Percentiles rank a stretch among this genome's conserved stretches.
These are phyloP conservation scores for Micropoecilia bifurca DNA, from an alignment of 2,797 vertebrate genomes.

Conservation along the genomic window DNA sequence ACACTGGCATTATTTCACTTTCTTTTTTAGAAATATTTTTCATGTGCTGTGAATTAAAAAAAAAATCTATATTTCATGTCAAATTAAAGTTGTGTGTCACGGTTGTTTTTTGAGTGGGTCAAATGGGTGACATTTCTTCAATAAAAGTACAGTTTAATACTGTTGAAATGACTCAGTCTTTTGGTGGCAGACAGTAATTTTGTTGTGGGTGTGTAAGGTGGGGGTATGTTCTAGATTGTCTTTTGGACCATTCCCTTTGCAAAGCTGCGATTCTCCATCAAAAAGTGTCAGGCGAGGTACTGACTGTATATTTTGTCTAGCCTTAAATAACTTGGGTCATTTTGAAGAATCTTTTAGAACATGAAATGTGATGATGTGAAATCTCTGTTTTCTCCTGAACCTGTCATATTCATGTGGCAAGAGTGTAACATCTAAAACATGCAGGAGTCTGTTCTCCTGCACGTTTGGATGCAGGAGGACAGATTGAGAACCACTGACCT, in stretches of 20 bases:
- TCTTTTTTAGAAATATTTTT: not conserved
- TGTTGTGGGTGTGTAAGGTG: not conserved
- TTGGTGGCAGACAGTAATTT: not conserved
- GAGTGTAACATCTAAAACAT: not conserved
- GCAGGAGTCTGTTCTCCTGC: not conserved
- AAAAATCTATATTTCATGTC: not conserved
- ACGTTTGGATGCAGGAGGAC: no score
- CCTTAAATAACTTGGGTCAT: not conserved
- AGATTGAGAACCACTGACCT: not conserved
- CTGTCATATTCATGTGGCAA: not conserved
- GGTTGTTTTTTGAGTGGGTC: not conserved
- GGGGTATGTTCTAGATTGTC: not conserved
- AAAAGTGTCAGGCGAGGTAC: not conserved
- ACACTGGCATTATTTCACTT: not conserved
- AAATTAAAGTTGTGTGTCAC: not conserved
- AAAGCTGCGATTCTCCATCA: not conserved
- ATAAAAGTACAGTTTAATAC: not conserved
- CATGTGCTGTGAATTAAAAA: conserved; percentile 14
- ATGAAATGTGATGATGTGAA: no score
- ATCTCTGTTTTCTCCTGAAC: not conserved
- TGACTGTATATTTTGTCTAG: not conserved
- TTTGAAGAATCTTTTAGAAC: not conserved
- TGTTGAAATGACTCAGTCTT: not conserved
- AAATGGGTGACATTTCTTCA: conserved; percentile 1
- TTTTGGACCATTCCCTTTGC: not conserved